phyloP scores from a whole-genome alignment of 1,140 invertebrate genomes.

The Orussus abietinus region DNA sequence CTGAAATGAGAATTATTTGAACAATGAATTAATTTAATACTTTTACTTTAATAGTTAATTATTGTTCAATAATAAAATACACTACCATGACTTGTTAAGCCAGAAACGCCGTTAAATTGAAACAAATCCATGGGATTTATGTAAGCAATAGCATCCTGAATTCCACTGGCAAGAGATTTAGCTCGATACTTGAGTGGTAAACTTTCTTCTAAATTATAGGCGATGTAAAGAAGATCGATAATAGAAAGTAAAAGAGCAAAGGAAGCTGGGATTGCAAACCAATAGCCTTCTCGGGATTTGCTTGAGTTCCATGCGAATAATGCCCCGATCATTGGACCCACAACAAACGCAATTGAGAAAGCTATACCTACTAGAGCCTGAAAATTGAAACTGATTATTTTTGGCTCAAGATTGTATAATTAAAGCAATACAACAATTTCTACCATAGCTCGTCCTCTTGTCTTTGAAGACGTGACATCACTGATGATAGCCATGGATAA shows the following conservation, averaged over 20 bases:
- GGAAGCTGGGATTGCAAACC: conserved; percentile 81
- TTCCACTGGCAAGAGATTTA: conserved; percentile 60
- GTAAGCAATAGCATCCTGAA: conserved; percentile 71
- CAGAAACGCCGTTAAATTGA: conserved; percentile 44
- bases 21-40: neutral
- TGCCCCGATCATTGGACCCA: conserved; percentile 93
- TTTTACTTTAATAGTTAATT: neutral
- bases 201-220: conserved; percentile 79
- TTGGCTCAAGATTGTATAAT: conserved; percentile 7
- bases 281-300: conserved; percentile 58
- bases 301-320: conserved; percentile 74
- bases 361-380: conserved; percentile 94
- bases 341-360: conserved; percentile 95
- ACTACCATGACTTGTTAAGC: conserved; percentile 28
- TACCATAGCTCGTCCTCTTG: conserved; percentile 92
- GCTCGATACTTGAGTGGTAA: conserved; percentile 71
- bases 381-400: conserved; percentile 36
- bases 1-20: conserved; percentile 40
- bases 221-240: conserved; percentile 75
- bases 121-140: conserved; percentile 70
- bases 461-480: conserved; percentile 79
- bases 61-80: no score
- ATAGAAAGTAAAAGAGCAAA: conserved; percentile 78
- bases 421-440: conserved; percentile 16
- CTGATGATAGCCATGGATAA: conserved; percentile 93